Conservation (phyloP, 2,113 vertebrate species). For the Rhinoderma darwinii region DNA sequence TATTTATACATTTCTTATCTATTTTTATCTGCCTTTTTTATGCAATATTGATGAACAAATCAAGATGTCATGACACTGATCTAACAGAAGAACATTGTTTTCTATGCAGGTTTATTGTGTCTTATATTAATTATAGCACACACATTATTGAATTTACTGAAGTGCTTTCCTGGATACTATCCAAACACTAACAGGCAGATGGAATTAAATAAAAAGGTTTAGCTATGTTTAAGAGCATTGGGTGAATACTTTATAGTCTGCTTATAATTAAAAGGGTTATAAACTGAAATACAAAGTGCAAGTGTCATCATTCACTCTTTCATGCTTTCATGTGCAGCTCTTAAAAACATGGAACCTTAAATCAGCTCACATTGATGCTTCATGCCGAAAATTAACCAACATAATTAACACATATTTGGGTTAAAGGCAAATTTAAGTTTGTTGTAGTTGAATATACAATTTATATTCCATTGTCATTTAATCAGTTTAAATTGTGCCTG, state of each 20-base stretch:
- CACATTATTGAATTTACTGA: slow-evolving; percentile 79
- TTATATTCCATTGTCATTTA: not conserved
- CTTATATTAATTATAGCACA: slow-evolving; percentile 77
- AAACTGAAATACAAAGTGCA: slow-evolving; percentile 64
- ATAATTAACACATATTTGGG: not conserved
- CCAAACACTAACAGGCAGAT: slow-evolving; percentile 81
- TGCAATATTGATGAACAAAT: slow-evolving; percentile 50
- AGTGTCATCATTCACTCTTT: slow-evolving; percentile 58
- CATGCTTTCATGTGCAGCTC: not conserved
- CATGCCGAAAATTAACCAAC: not conserved
- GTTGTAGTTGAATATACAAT: not conserved
- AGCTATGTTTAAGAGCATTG: slow-evolving; percentile 71
- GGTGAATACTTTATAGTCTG: slow-evolving; percentile 70
- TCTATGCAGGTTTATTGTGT: slow-evolving; percentile 64
- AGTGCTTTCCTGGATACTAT: slow-evolving; percentile 83
- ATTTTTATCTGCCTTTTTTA: slow-evolving; percentile 28
- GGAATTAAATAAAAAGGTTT: slow-evolving; percentile 81
- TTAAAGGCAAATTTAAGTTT: not conserved
- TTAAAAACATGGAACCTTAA: slow-evolving; percentile 36
- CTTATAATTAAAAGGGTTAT: slow-evolving; percentile 73
- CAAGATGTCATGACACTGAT: slow-evolving; percentile 62
- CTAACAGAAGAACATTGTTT: slow-evolving; percentile 65
- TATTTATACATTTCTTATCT: slow-evolving; percentile 25
- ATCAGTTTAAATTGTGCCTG: not conserved
- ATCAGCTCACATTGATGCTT: not conserved